These are phyloP conservation scores for Conchocele bisecta DNA, from an alignment of 2,888 invertebrate species.

Conservation along the genomic window DNA sequence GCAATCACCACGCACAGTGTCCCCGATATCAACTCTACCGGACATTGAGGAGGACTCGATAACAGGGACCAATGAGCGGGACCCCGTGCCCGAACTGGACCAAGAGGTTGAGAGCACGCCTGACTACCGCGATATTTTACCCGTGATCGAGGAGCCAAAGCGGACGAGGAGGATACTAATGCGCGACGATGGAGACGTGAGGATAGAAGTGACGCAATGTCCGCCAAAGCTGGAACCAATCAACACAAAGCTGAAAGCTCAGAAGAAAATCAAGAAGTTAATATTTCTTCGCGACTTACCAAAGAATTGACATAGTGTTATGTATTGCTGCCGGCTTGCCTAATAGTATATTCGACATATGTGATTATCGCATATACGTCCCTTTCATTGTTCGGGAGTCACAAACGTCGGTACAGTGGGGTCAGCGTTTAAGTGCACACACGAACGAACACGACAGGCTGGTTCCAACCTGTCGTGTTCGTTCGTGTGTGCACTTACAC, in stretches of 20 bases:
- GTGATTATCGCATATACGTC: too few relatives aligned
- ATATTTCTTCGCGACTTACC: constrained; percentile 65
- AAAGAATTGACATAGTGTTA: too few relatives aligned
- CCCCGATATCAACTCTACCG: background rate
- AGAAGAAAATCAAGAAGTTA: constrained; percentile 61
- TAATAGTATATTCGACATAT: too few relatives aligned
- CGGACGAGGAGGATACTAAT: constrained; percentile 44
- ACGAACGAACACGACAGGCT: too few relatives aligned
- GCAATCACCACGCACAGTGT: constrained; percentile 45
- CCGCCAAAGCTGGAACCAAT: constrained; percentile 52
- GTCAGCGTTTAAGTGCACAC: too few relatives aligned
- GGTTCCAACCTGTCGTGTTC: too few relatives aligned
- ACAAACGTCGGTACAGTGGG: too few relatives aligned
- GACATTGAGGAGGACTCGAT: background rate
- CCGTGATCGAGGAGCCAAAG: constrained; percentile 28
- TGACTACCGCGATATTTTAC: background rate
- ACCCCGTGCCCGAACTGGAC: too few relatives aligned
- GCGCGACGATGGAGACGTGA: constrained; percentile 53
- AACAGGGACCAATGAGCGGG: too few relatives aligned
- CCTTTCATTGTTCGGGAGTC: too few relatives aligned
- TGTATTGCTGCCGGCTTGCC: too few relatives aligned
- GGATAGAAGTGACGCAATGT: constrained; percentile 59
- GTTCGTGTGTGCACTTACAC: too few relatives aligned
- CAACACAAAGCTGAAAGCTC: constrained; percentile 59
- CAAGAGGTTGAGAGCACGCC: background rate